phyloP scores from a whole-genome alignment of 2,797 vertebrate genomes.

The Enteromius viviparus region DNA sequence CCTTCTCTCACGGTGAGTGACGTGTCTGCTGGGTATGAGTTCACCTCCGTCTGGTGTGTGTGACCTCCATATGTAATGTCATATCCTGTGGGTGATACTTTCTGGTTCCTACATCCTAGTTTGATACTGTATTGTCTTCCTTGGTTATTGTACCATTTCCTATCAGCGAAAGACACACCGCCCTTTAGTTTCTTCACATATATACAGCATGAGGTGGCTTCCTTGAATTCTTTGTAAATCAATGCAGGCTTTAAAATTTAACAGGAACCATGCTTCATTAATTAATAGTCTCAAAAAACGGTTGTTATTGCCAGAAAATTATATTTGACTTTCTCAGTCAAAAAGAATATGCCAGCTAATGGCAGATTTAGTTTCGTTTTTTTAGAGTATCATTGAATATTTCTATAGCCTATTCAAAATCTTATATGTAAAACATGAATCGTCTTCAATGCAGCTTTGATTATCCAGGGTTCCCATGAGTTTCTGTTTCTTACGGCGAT shows the following conservation, averaged over 20 bases:
- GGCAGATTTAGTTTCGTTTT: no score
- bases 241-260: slow-evolving; percentile 3
- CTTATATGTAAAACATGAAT: no score
- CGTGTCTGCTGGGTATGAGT: slow-evolving; percentile 31
- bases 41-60: slow-evolving; percentile 1
- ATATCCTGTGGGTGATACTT: slow-evolving; percentile 39
- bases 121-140: slow-evolving; percentile 29
- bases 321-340: slow-evolving; percentile 48
- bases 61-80: slow-evolving; percentile 49
- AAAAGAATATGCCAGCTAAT: neutral
- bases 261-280: slow-evolving; percentile 43
- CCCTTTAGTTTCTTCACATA: slow-evolving; percentile 23
- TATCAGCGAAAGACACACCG: slow-evolving; percentile 12
- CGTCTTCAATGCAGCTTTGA: slow-evolving; percentile 22
- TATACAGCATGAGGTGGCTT: neutral
- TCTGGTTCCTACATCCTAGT: slow-evolving; percentile 18
- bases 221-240: slow-evolving; percentile 31
- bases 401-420: no score
- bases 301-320: slow-evolving; percentile 47
- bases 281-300: slow-evolving; percentile 35
- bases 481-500: neutral
- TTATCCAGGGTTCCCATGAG: slow-evolving; percentile 4
- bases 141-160: slow-evolving; percentile 50
- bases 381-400: no score
- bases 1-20: slow-evolving; percentile 89